Evolutionary conservation across 2,113 vertebrate species (phyloP).

Genomic region (Sinocyclocheilus grahami): DNA sequence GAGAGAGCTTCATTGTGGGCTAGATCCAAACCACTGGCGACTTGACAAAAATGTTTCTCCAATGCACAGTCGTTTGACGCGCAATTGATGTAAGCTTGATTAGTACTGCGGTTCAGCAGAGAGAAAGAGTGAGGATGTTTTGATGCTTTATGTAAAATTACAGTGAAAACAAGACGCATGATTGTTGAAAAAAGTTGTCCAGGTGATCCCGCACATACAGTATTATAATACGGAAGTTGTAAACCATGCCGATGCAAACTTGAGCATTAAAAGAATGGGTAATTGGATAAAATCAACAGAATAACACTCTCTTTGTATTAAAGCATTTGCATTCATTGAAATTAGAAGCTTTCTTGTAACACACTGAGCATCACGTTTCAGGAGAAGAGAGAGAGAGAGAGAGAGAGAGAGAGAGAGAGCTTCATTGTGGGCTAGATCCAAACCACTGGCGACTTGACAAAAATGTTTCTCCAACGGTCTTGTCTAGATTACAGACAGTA

Average conservation of each 20-base stretch:
- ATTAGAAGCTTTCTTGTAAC: not conserved
- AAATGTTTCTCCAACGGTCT: not conserved
- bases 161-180: not conserved
- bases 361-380: not conserved
- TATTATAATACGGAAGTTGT: slow-evolving; percentile 71
- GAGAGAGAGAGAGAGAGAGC: too few species aligned
- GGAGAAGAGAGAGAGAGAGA: too few species aligned
- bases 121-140: not conserved
- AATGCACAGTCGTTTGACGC: not conserved
- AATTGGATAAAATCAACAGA: not conserved
- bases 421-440: not conserved
- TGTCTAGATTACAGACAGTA: not conserved
- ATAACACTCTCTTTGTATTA: not conserved
- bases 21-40: not conserved
- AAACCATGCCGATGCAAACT: slow-evolving; percentile 53
- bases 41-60: not conserved
- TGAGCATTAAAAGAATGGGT: not conserved
- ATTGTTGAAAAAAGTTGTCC: not conserved
- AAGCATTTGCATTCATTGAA: not conserved
- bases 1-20: not conserved
- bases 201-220: not conserved
- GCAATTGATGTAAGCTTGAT: not conserved
- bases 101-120: not conserved
- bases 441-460: not conserved
- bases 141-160: not conserved